Conservation (phyloP, 2,113 vertebrate genomes). For the Miniopterus natalensis region DNA sequence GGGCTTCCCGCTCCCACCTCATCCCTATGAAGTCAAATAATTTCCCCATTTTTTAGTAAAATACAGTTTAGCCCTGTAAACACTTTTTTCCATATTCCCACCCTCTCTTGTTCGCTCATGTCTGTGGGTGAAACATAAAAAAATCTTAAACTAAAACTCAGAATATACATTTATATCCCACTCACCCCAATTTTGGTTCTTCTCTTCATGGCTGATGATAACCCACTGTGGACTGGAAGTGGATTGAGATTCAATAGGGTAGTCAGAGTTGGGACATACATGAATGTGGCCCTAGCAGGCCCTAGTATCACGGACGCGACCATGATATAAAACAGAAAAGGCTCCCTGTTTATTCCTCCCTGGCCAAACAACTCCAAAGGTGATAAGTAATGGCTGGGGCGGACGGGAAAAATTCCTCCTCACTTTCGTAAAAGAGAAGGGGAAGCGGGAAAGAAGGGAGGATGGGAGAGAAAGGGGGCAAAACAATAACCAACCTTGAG, state of each 20-base stretch:
- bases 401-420: background rate
- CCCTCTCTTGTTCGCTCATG: background rate
- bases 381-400: background rate
- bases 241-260: background rate
- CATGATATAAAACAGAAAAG: background rate
- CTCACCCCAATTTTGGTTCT: conserved; percentile 65
- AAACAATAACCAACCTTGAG: conserved; percentile 24
- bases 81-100: conserved; percentile 25
- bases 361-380: background rate
- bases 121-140: conserved; percentile 71
- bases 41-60: conserved; percentile 71
- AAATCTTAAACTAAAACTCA: conserved; percentile 73
- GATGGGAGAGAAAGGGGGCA: background rate
- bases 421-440: background rate
- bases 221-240: background rate
- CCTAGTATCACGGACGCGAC: background rate
- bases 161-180: conserved; percentile 73
- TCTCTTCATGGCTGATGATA: conserved; percentile 17
- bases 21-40: conserved; percentile 44
- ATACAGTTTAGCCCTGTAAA: conserved; percentile 73
- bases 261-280: background rate
- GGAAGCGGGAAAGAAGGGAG: background rate
- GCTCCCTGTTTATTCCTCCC: background rate
- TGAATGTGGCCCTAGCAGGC: conserved; percentile 35
- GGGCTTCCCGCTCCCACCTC: conserved; percentile 23